Conservation (phyloP, 1,140 invertebrate species). For the Neodiprion fabricii region DNA sequence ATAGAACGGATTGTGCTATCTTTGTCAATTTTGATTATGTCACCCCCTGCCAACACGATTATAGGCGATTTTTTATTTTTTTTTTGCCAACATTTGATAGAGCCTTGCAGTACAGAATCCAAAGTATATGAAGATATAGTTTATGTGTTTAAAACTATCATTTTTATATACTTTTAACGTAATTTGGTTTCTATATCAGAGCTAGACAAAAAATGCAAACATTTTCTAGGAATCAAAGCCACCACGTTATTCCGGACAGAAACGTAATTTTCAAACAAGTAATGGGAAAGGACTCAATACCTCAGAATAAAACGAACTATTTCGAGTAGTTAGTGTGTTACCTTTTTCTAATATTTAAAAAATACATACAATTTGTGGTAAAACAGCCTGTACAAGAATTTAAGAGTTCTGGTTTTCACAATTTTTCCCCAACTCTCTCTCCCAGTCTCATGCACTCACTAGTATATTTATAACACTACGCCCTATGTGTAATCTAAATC, state of each 20-base stretch:
- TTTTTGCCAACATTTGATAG: too few species aligned
- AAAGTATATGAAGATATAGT: too few species aligned
- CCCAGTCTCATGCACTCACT: neutral
- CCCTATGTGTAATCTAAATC: slow-evolving; percentile 1
- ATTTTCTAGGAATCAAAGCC: neutral
- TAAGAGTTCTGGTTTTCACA: neutral
- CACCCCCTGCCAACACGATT: too few species aligned
- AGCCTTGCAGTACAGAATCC: too few species aligned
- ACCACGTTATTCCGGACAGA: too few species aligned
- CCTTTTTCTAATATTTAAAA: slow-evolving; percentile 31
- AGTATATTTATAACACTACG: neutral
- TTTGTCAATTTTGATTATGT: too few species aligned
- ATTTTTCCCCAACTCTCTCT: slow-evolving; percentile 1
- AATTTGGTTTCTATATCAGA: too few species aligned
- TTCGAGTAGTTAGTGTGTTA: neutral
- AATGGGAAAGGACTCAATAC: neutral
- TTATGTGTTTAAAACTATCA: too few species aligned
- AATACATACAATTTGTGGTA: slow-evolving; percentile 40
- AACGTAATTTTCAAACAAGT: neutral
- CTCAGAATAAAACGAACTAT: neutral
- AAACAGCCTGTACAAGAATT: slow-evolving; percentile 36
- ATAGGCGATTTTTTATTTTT: too few species aligned
- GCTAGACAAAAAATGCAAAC: neutral
- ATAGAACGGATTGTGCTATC: too few species aligned
- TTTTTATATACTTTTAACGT: too few species aligned